These are phyloP conservation scores for Halictus quadricinctus DNA, from an alignment of 2,888 invertebrate genomes.

Conservation along the genomic window DNA sequence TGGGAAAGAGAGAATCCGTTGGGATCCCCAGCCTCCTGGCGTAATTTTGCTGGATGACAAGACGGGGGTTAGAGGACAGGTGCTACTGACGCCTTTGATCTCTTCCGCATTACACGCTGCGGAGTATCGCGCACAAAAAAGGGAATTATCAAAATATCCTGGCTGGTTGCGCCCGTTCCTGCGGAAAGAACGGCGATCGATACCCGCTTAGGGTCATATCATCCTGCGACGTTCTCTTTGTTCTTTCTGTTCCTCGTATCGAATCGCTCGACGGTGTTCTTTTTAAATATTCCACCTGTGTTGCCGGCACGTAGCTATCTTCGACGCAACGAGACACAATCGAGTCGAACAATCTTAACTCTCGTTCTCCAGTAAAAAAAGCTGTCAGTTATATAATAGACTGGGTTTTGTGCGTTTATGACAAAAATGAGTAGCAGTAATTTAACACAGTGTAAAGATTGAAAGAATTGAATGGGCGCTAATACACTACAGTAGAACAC, in stretches of 20 bases:
- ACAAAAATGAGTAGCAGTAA: too few species aligned
- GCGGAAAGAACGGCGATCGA: conserved; percentile 56
- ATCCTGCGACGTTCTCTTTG: conserved; percentile 50
- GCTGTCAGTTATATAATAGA: too few species aligned
- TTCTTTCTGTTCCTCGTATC: conserved; percentile 36
- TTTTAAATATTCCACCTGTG: conserved; percentile 48
- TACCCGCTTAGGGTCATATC: conserved; percentile 59
- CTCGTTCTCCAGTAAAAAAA: too few species aligned
- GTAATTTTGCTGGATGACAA: conserved; percentile 80
- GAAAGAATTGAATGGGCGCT: too few species aligned
- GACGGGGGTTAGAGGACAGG: conserved; percentile 81
- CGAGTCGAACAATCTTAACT: too few species aligned
- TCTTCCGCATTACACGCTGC: conserved; percentile 79
- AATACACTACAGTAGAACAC: too few species aligned
- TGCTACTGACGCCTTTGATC: conserved; percentile 83
- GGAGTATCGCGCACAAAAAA: conserved; percentile 76
- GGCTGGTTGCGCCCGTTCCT: conserved; percentile 59
- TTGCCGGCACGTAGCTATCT: not conserved
- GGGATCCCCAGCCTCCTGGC: conserved; percentile 74
- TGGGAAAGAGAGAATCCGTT: conserved; percentile 56
- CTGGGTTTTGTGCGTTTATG: too few species aligned
- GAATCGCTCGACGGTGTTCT: conserved; percentile 36
- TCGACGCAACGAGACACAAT: not conserved
- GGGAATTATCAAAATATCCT: conserved; percentile 79
- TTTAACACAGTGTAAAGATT: too few species aligned